Base-by-base conservation (phyloP, 2,888 invertebrate genomes). In the Cyaniris semiargus region DNA sequence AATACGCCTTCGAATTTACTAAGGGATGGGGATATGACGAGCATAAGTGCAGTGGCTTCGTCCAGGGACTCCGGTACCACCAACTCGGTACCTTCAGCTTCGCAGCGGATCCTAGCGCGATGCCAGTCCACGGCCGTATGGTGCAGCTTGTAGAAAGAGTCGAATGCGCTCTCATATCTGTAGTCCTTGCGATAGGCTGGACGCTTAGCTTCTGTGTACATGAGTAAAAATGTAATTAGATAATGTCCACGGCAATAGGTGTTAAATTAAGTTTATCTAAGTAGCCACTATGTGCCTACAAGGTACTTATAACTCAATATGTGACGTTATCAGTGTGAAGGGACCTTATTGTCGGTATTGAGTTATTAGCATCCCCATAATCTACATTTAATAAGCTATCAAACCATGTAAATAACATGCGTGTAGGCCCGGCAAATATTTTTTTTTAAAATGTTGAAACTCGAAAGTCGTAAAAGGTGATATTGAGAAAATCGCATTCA, bases 71-170 rank as follows among this genome's bases (percentile, higher is more conserved):
- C 83, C 2, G 87, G 86, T 4, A 87, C 86, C 78, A 87, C 78
- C n/a, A 89, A 81, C 60, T 85, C 81, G 0, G 87, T 80, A 5
- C 86, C 86, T 66, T 89, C 88, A 3, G 84, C 86, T 75, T 86
- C 86, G 78, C 87, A 89, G 10, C 87, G 85, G 38, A 87, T 83
- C 3, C 85, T 83, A 0, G 87, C 87, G 27, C 83, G 83, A 3
- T 78, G 44, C 88, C 88, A 87, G 27, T 78, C 80, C 4, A 83
- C 81, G 0, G 85, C 84, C 0, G 82, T 76, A 0, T 80, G 75
- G 79, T 88, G 88, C 31, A 88, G 79, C 77, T 88, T 88, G 81
- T 88, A 89, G 80, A 87, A 88, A 3, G 85, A 81, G 70, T 85
- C 79, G 81, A 87, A 89, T 0, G 86, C 85, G 76, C 86, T 86